phyloP scores from a whole-genome alignment of 2,113 vertebrate genomes.

The Geothlypis trichas region DNA sequence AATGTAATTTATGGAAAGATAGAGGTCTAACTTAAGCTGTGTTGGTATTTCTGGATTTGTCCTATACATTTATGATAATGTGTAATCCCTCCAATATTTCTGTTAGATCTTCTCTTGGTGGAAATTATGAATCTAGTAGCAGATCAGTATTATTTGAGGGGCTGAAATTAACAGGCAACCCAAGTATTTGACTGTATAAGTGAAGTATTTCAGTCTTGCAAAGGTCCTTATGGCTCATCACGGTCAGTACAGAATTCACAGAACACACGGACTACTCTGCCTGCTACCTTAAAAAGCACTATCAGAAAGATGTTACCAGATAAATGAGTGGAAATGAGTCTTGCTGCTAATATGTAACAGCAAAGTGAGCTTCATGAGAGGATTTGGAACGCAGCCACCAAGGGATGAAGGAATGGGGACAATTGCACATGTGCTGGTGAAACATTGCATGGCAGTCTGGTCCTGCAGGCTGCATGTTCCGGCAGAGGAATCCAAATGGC shows the following conservation, averaged over 20 bases:
- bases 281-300: neutral
- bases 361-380: neutral
- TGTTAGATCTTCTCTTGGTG: neutral
- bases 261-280: neutral
- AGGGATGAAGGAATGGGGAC: neutral
- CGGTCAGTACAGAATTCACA: rapidly evolving
- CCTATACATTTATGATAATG: neutral
- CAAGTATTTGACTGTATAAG: neutral
- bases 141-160: neutral
- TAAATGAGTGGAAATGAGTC: neutral
- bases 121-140: neutral
- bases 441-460: neutral
- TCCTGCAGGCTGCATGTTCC: neutral
- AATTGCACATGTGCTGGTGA: neutral
- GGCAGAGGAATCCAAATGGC: neutral
- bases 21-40: neutral
- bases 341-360: neutral
- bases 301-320: neutral
- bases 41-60: neutral
- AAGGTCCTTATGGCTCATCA: neutral
- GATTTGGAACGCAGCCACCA: neutral
- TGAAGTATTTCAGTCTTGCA: neutral
- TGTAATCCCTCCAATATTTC: neutral
- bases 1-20: neutral
- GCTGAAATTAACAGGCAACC: neutral